phyloP scores from a whole-genome alignment of 2,113 vertebrate species.

The Sebastes schlegelii region DNA sequence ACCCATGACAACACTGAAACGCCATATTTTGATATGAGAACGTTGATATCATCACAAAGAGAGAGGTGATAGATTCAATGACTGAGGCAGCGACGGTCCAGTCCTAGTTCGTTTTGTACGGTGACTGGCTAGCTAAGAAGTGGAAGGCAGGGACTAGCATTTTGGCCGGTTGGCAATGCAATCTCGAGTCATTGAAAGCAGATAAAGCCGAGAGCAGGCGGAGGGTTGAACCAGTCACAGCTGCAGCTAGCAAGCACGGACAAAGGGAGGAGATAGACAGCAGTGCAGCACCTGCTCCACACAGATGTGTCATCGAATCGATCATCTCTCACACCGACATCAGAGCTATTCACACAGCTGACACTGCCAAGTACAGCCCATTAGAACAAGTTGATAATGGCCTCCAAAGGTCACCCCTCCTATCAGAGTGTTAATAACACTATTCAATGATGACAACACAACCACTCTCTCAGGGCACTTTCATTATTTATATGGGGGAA shows the following conservation, averaged over 20 bases:
- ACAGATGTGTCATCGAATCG: constrained; percentile 71
- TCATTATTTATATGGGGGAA: constrained; percentile 19
- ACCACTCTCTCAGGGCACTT: constrained; percentile 23
- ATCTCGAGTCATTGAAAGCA: constrained; percentile 62
- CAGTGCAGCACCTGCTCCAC: constrained; percentile 70
- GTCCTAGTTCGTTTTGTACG: constrained; percentile 16
- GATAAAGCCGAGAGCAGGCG: constrained; percentile 64
- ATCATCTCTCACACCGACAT: constrained; percentile 71
- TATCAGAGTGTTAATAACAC: constrained; percentile 32
- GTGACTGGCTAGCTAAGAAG: constrained; percentile 15
- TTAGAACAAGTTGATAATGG: constrained; percentile 45
- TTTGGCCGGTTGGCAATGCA: constrained; percentile 41
- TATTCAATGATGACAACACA: constrained; percentile 36
- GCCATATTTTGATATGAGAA: not conserved
- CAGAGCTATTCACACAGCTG: constrained; percentile 62
- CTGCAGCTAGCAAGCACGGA: constrained; percentile 52
- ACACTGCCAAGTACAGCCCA: constrained; percentile 59
- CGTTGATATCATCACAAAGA: not conserved
- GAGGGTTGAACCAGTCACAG: constrained; percentile 63
- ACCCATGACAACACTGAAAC: not conserved
- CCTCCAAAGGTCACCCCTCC: constrained; percentile 54
- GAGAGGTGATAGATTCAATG: not conserved
- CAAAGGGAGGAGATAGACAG: constrained; percentile 43
- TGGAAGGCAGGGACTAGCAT: constrained; percentile 30
- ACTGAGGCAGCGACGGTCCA: not conserved